Base-by-base conservation (phyloP, 2,797 vertebrate genomes). In the Uromys caudimaculatus region DNA sequence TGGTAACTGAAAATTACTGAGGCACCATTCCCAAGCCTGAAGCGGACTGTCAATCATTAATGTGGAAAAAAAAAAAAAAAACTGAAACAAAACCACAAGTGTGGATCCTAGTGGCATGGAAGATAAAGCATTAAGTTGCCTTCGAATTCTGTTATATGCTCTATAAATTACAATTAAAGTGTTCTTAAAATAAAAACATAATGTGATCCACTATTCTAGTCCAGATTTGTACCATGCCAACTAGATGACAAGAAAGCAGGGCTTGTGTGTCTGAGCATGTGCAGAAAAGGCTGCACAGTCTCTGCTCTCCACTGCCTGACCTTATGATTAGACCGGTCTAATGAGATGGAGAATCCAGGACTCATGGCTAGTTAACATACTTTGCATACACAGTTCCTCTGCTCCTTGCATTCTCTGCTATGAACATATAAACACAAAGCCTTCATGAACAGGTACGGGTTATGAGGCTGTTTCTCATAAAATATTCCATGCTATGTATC, bases 281-380 rank as follows among this genome's bases (percentile, higher is more conserved):
- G 3, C 0, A 0, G 41, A 73, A 93, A 78, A 52, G 76, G n/a
- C 1, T 88, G 32, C 67, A 14, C 44, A 76, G 35, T 86, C 89
- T 93, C 71, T 96, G 75, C 35, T 93, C 76, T 58, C 86, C 82
- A 75, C 44, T 64, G 44, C 64, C 47, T 95, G 92, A 76, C 64
- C 47, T 95, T 93, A 76, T 10, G 89, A 82, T 93, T 95, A 97
- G 67, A 86, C 60, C 41, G 78, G 23, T 38, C 54, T 64, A 50
- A 62, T 91, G 89, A 94, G 77, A 92, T 90, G n/a, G 60, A 96
- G 79, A 35, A 56, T 50, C 69, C 81, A 8, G 69, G 87, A 92
- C 56, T 96, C 87, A 90, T 35, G 77, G 13, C n/a, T 64, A 24
- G 78, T 88, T 69, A 38, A 91, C 89, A 67, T n/a, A 67, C 16